Base-by-base conservation (phyloP, 2,113 vertebrate genomes). In the Spheniscus mendiculus region DNA sequence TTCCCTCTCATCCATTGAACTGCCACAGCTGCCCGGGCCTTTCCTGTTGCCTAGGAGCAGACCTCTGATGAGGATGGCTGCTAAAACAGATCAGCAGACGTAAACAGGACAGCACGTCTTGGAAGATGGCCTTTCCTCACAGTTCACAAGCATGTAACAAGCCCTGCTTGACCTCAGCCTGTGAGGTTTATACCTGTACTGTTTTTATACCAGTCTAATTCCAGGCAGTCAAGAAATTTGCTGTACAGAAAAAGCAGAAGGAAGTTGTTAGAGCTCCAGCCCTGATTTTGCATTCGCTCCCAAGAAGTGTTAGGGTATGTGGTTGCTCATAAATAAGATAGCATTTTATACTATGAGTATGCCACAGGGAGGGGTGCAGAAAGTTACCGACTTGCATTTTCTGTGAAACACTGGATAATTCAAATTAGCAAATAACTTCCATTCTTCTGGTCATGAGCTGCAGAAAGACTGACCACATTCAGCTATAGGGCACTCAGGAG, bases 11-110 rank as follows among this genome's bases (percentile, higher is more conserved):
- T 26, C 29, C 4, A 0, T 23, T 36, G 50, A 77, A 61, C 26
- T 36, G 3, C 5, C 14, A n/a, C 1, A 1, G 8, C 12, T 88
- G 40, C 27, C 6, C 4, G 1, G 10, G 36, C 19, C 44, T 78
- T 59, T 55, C 19, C 21, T 58, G 0, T 25, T 52, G 4, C 10
- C 15, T 6, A 53, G 34, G 32, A 87, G 9, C 10, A 70, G 19
- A 69, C 8, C 17, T 52, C 34, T 58, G 25, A 76, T 50, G 17
- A 70, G 9, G 16, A 70, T 25, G 6, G 5, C 5, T 82, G 13
- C 32, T 66, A 59, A 93, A 58, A 42, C 6, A 32, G 9, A 11
- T 40, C 34, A 62, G 26, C 29, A 74, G 13, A 65, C 13, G n/a
- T 12, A 89, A 89, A 53, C 0, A 5, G 21, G 8, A 74, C 5